Evolutionary conservation across 2,888 invertebrate species (phyloP).

Genomic region (Drosophila kuntzei): DNA sequence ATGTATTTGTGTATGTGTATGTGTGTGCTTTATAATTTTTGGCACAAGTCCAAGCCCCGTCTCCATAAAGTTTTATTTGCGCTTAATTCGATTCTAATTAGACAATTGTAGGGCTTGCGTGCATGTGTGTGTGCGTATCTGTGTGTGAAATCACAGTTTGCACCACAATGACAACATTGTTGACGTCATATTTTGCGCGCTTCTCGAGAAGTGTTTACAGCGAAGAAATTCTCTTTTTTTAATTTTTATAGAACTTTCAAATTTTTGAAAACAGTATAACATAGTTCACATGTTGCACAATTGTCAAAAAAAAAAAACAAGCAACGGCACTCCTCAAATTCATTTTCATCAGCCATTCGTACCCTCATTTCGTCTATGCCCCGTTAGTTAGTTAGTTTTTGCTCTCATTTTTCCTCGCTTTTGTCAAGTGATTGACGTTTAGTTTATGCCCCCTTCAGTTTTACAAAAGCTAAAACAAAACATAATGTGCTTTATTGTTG

Average conservation of each 20-base stretch:
- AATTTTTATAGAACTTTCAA: slow-evolving; percentile 1
- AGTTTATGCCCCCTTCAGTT: slow-evolving; percentile 35
- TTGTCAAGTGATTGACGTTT: slow-evolving; percentile 73
- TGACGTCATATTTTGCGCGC: slow-evolving; percentile 48
- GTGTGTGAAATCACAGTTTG: slow-evolving; percentile 48
- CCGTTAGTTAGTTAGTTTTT: slow-evolving; percentile 46
- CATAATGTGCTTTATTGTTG: slow-evolving; percentile 58
- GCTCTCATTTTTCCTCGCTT: slow-evolving; percentile 50
- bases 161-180: slow-evolving; percentile 45
- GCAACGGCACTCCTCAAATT: slow-evolving; percentile 42
- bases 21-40: slow-evolving; percentile 34
- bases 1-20: slow-evolving; percentile 1
- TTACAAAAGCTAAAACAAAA: slow-evolving; percentile 65
- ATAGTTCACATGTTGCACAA: slow-evolving; percentile 13
- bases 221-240: background rate
- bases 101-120: slow-evolving; percentile 54
- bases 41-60: slow-evolving; percentile 27
- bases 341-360: slow-evolving; percentile 28
- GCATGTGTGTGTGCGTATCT: slow-evolving; percentile 4
- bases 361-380: slow-evolving; percentile 27
- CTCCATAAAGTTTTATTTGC: slow-evolving; percentile 31
- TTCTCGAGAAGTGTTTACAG: slow-evolving; percentile 27
- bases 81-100: slow-evolving; percentile 75
- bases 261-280: background rate
- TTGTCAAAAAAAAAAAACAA: background rate